These are phyloP conservation scores for Mallotus villosus DNA, from an alignment of 2,797 vertebrate genomes.

Conservation along the genomic window DNA sequence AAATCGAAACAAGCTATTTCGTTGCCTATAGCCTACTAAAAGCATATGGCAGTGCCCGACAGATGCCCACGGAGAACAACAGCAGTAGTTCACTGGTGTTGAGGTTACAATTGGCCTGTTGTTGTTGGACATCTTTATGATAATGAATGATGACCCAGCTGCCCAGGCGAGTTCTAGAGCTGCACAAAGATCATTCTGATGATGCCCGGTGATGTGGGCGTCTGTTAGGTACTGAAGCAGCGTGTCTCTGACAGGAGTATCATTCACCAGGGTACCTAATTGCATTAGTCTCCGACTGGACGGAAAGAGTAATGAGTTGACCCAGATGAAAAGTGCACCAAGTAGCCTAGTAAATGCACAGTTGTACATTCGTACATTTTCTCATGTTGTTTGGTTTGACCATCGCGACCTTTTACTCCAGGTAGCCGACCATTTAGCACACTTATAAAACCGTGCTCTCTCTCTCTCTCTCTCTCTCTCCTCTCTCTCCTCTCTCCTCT, in stretches of 20 bases:
- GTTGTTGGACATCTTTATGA: slow-evolving; percentile 53
- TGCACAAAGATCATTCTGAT: slow-evolving; percentile 63
- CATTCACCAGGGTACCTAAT: slow-evolving; percentile 69
- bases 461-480: too few relatives aligned
- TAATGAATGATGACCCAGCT: slow-evolving; percentile 59
- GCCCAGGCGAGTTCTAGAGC: slow-evolving; percentile 54
- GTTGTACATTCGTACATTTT: not conserved
- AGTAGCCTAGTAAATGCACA: slow-evolving; percentile 16
- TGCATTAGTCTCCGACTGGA: slow-evolving; percentile 58
- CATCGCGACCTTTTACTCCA: not conserved
- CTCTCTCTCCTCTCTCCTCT: too few relatives aligned
- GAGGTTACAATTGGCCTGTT: slow-evolving; percentile 57
- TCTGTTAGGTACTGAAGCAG: slow-evolving; percentile 69
- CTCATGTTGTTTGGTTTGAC: not conserved
- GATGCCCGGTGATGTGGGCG: slow-evolving; percentile 64
- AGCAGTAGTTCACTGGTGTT: slow-evolving; percentile 17
- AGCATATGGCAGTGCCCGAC: slow-evolving; percentile 51
- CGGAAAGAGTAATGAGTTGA: slow-evolving; percentile 48
- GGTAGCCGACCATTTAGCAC: not conserved
- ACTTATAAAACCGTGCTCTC: too few relatives aligned
- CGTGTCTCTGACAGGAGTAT: slow-evolving; percentile 68
- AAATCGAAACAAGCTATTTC: not conserved
- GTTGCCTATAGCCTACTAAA: not conserved
- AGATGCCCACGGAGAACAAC: slow-evolving; percentile 49
- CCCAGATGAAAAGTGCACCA: slow-evolving; percentile 25